Conservation (phyloP, 2,797 vertebrate genomes). For the Coregonus ussuriensis region DNA sequence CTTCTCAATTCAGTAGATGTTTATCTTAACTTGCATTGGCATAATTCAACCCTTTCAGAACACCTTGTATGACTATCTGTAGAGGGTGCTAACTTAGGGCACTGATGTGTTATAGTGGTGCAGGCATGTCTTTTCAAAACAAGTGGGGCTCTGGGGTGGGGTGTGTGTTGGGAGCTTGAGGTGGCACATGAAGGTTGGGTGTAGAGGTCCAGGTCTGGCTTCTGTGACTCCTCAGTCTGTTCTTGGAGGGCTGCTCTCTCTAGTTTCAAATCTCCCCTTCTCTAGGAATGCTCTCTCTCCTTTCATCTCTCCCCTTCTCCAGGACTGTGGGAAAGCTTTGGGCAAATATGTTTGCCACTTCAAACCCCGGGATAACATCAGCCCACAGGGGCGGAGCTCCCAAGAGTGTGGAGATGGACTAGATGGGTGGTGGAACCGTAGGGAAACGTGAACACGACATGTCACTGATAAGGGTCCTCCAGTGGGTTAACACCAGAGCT, state of each 20-base stretch:
- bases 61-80: neutral
- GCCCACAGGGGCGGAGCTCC: constrained; percentile 66
- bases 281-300: neutral
- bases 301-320: constrained; percentile 63
- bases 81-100: neutral
- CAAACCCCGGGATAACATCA: constrained; percentile 82
- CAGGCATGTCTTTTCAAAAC: neutral
- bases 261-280: too few relatives aligned
- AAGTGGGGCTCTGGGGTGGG: neutral
- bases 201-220: neutral
- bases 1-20: neutral
- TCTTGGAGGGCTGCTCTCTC: neutral
- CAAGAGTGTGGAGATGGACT: constrained; percentile 70
- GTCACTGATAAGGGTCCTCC: constrained; percentile 91
- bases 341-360: constrained; percentile 94
- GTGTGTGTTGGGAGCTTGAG: neutral
- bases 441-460: constrained; percentile 93
- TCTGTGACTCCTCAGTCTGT: neutral
- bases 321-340: constrained; percentile 90
- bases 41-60: neutral
- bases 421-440: constrained; percentile 79
- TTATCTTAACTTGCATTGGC: neutral
- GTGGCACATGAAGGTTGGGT: neutral
- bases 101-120: neutral
- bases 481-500: constrained; percentile 93